Evolutionary conservation across 2,888 invertebrate species (phyloP).

Genomic region (Cacoxenus indagator): DNA sequence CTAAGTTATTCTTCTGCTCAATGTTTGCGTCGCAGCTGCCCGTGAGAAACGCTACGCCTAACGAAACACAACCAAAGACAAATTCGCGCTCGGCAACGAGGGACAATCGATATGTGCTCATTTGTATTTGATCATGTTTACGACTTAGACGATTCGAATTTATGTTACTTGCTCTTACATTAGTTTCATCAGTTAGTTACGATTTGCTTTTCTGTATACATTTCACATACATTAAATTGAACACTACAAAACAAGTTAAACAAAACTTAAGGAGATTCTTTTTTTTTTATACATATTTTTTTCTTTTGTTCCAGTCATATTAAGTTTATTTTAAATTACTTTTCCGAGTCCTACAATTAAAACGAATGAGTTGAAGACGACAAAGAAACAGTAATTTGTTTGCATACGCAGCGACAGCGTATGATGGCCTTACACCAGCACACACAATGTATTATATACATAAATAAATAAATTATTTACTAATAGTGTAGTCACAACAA

Average conservation of each 20-base stretch:
- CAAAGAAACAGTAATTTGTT: no score
- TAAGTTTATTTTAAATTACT: no score
- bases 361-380: no score
- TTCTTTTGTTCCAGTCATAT: background rate
- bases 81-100: background rate
- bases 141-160: conserved; percentile 31
- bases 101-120: conserved; percentile 17
- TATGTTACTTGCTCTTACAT: no score
- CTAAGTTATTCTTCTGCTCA: background rate
- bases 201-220: conserved; percentile 70
- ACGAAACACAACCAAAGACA: conserved; percentile 7
- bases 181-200: conserved; percentile 44
- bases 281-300: background rate
- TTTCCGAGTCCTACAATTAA: no score
- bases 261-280: conserved; percentile 70
- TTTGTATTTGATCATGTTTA: conserved; percentile 44
- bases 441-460: background rate
- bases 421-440: no score
- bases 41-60: background rate
- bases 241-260: conserved; percentile 71
- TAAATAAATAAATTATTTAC: background rate
- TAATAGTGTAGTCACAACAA: no score
- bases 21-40: background rate
- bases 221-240: conserved; percentile 70
- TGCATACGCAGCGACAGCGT: no score